Percentiles rank a stretch among this genome's conserved stretches.
phyloP scores from a whole-genome alignment of 2,113 vertebrate genomes.

The Jacana jacana region DNA sequence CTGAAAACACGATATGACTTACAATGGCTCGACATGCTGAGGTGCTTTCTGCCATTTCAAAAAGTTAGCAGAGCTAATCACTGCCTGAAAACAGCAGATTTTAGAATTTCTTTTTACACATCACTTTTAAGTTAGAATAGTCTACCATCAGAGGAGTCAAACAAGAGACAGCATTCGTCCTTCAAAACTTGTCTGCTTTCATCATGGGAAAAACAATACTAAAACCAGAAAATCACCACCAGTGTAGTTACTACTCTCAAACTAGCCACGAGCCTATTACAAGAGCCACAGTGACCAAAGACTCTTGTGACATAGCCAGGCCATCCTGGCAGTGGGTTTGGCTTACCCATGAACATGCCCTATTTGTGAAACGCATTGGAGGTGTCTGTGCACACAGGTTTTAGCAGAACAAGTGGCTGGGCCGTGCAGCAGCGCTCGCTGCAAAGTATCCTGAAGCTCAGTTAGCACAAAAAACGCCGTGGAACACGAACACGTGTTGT shows the following conservation, averaged over 20 bases:
- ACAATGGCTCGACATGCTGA: neutral
- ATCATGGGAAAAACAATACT: neutral
- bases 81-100: neutral
- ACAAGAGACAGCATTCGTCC: neutral
- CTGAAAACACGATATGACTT: neutral
- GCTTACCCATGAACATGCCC: neutral
- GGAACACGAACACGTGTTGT: neutral
- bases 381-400: neutral
- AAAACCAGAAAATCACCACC: neutral
- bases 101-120: neutral
- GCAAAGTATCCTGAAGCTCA: neutral
- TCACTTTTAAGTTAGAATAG: neutral
- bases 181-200: neutral
- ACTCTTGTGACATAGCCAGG: neutral
- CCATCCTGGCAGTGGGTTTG: neutral
- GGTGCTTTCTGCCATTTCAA: neutral
- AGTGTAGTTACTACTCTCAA: neutral
- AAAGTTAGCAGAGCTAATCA: neutral
- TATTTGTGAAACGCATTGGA: too few species aligned
- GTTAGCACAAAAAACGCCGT: neutral
- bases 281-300: neutral
- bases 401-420: neutral
- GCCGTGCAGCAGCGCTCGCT: neutral
- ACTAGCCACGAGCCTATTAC: neutral
- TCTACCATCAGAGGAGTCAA: neutral